These are phyloP conservation scores for Nymphalis polychloros DNA, from an alignment of 2,888 invertebrate species.

Conservation along the genomic window DNA sequence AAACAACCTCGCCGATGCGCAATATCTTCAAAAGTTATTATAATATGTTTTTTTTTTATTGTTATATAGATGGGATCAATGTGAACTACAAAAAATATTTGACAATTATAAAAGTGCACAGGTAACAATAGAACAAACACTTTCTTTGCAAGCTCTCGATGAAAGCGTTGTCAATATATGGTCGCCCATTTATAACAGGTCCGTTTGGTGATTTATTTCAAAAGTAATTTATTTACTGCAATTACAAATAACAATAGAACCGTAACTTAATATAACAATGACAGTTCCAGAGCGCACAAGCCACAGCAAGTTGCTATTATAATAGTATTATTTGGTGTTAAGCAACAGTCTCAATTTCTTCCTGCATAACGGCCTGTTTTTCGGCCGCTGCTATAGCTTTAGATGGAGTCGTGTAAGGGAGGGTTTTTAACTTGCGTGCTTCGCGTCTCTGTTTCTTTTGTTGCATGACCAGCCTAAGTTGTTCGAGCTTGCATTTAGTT, in stretches of 20 bases:
- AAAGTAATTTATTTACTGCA: conserved; percentile 4
- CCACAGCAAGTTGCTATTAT: conserved; percentile 17
- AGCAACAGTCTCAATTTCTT: conserved; percentile 72
- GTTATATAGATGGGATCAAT: not conserved
- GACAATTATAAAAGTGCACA: conserved; percentile 7
- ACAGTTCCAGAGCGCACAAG: conserved; percentile 28
- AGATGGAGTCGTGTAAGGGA: conserved; percentile 82
- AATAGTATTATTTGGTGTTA: conserved; percentile 50
- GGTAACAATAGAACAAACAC: conserved; percentile 16
- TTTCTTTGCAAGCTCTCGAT: conserved; percentile 7
- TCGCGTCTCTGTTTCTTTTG: conserved; percentile 92
- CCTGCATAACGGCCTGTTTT: conserved; percentile 90
- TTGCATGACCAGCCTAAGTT: conserved; percentile 93
- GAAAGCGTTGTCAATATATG: conserved; percentile 26
- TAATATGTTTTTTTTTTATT: conserved; percentile 13
- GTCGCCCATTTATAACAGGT: not conserved
- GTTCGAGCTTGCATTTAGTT: conserved; percentile 92
- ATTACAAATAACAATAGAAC: conserved; percentile 8
- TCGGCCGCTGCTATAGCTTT: conserved; percentile 95
- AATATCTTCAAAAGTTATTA: conserved; percentile 1
- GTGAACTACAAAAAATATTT: not conserved
- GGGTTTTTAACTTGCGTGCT: conserved; percentile 86
- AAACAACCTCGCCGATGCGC: conserved; percentile 32
- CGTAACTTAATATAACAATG: conserved; percentile 9
- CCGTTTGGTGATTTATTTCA: not conserved